These are phyloP conservation scores for Actenoides lindsayi DNA, from an alignment of 2,113 vertebrate genomes.

Conservation along the genomic window DNA sequence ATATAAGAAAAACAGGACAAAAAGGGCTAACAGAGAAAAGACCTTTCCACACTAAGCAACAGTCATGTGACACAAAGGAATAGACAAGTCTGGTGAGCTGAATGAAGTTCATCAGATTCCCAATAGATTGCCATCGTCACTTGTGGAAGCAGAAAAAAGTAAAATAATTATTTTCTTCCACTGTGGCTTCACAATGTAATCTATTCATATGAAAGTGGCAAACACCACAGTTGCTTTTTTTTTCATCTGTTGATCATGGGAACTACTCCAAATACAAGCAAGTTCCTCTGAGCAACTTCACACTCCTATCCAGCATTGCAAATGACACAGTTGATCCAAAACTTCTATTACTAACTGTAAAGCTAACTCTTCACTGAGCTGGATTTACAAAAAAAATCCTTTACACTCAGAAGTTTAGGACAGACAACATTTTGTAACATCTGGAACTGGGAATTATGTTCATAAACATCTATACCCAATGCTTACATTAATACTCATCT, in stretches of 20 bases:
- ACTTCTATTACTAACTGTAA: slow-evolving; percentile 21
- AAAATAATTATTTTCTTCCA: background rate
- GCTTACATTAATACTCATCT: slow-evolving; percentile 65
- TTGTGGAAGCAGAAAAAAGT: background rate
- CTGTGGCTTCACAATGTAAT: background rate
- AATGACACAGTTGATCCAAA: background rate
- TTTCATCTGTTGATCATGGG: background rate
- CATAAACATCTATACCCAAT: slow-evolving; percentile 8
- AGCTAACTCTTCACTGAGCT: slow-evolving; percentile 20
- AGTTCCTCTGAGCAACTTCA: background rate
- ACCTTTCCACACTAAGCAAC: background rate
- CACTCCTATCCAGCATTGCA: background rate
- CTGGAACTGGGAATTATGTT: slow-evolving; percentile 31
- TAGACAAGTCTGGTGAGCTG: background rate
- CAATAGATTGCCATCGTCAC: background rate
- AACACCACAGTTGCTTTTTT: background rate
- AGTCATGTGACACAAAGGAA: background rate
- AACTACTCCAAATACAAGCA: background rate
- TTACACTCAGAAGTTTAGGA: slow-evolving; percentile 50
- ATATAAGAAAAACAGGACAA: background rate
- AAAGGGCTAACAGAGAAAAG: background rate
- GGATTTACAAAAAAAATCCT: slow-evolving; percentile 45
- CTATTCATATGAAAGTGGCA: background rate
- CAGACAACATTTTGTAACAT: slow-evolving; percentile 19
- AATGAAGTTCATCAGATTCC: background rate